phyloP scores from a whole-genome alignment of 1,140 invertebrate genomes.

The Bathynomus jamesi region DNA sequence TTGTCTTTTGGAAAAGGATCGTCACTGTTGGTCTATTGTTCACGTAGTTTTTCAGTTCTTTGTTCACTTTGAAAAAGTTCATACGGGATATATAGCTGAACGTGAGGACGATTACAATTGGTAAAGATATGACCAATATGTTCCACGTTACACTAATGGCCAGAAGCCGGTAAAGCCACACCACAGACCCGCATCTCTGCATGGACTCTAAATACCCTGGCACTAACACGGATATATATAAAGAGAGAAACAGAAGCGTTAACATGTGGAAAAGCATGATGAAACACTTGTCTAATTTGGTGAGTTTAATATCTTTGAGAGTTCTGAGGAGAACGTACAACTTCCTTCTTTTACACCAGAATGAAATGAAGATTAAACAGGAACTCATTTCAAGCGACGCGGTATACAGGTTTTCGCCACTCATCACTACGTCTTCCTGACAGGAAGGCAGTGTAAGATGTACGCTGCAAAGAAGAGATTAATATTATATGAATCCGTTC shows the following conservation, averaged over 20 bases:
- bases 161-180: neutral
- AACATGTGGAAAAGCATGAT: neutral
- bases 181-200: neutral
- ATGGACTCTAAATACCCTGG: neutral
- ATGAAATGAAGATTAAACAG: neutral
- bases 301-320: neutral
- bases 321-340: neutral
- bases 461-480: neutral
- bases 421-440: neutral
- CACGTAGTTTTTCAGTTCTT: neutral
- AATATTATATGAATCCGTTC: no score
- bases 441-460: neutral
- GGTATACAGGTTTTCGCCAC: neutral
- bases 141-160: neutral
- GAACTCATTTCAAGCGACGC: neutral
- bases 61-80: neutral
- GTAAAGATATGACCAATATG: neutral
- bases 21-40: neutral
- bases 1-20: neutral
- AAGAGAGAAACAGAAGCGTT: neutral
- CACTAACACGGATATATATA: neutral
- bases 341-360: neutral
- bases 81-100: neutral
- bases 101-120: neutral
- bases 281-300: neutral